Conservation (phyloP, 2,888 invertebrate genomes). For the Pseudococcus jackbeardsleyi region DNA sequence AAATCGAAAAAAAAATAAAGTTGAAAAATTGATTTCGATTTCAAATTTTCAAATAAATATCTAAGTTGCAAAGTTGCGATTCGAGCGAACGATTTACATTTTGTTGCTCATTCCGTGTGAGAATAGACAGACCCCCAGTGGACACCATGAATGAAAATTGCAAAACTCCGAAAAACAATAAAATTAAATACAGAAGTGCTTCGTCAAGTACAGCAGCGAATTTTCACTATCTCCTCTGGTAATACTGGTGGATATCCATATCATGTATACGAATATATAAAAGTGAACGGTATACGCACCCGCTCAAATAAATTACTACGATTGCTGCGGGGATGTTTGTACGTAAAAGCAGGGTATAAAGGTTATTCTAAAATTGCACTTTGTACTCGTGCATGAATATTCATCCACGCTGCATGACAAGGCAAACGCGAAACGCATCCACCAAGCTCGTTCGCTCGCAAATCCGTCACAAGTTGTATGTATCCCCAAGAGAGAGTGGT, state of each 20-base stretch:
- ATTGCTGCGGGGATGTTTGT: conserved; percentile 19
- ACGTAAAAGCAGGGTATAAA: not conserved
- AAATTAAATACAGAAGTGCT: not conserved
- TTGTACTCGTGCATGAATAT: conserved; percentile 33
- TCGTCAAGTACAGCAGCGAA: not conserved
- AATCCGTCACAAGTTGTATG: conserved; percentile 25
- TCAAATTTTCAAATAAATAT: too few relatives aligned
- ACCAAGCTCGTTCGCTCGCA: not conserved
- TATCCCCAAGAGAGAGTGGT: not conserved
- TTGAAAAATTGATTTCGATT: too few relatives aligned
- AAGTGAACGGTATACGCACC: not conserved
- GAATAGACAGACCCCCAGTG: too few relatives aligned
- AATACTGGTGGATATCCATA: too few relatives aligned
- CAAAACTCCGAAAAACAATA: conserved; percentile 1
- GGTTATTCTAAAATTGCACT: conserved; percentile 30
- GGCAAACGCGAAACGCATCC: not conserved
- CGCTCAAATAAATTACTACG: not conserved
- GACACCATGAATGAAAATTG: conserved; percentile 15
- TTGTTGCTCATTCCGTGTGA: too few relatives aligned
- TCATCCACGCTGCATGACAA: not conserved
- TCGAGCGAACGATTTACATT: too few relatives aligned
- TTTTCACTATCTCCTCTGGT: too few relatives aligned
- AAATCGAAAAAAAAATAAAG: too few relatives aligned
- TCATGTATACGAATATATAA: not conserved
- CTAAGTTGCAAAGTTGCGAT: too few relatives aligned